Percentiles rank a stretch among this genome's conserved stretches.
Conservation (phyloP, 2,888 invertebrate genomes). For the Tanytarsus gracilentus region DNA sequence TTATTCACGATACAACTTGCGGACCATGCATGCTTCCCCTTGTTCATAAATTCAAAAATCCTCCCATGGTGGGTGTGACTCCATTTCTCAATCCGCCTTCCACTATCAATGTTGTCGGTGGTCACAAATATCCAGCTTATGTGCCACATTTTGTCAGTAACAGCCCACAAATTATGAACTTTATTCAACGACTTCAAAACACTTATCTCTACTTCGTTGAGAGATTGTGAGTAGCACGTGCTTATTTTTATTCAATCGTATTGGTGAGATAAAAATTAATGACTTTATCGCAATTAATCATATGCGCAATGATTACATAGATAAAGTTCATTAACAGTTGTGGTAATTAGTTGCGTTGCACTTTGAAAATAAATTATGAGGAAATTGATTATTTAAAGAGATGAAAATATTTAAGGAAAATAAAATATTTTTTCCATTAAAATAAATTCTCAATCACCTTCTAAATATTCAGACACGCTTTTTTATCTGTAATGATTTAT, state of each 20-base stretch:
- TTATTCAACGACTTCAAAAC: slow-evolving; percentile 30
- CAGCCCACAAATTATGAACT: slow-evolving; percentile 30
- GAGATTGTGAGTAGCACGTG: not conserved
- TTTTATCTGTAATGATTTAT: too few relatives aligned
- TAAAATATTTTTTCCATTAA: too few relatives aligned
- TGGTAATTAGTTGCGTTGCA: too few relatives aligned
- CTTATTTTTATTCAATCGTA: too few relatives aligned
- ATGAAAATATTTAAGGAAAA: too few relatives aligned
- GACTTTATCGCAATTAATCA: too few relatives aligned
- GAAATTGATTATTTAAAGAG: too few relatives aligned
- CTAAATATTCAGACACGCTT: too few relatives aligned
- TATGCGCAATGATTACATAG: not conserved
- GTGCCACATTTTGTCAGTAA: slow-evolving; percentile 30
- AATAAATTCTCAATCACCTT: too few relatives aligned
- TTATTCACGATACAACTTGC: slow-evolving; percentile 34
- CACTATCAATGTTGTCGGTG: slow-evolving; percentile 30
- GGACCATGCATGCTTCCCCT: slow-evolving; percentile 34
- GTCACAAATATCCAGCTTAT: slow-evolving; percentile 32
- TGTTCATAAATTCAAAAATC: slow-evolving; percentile 35
- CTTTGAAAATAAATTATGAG: too few relatives aligned
- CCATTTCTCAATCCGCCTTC: slow-evolving; percentile 32
- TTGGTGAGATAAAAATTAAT: too few relatives aligned
- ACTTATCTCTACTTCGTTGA: slow-evolving; percentile 25
- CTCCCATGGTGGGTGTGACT: slow-evolving; percentile 34
- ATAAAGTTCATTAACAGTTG: too few relatives aligned